These are phyloP conservation scores for Coleophora flavipennella DNA, from an alignment of 2,888 invertebrate genomes.

Conservation along the genomic window DNA sequence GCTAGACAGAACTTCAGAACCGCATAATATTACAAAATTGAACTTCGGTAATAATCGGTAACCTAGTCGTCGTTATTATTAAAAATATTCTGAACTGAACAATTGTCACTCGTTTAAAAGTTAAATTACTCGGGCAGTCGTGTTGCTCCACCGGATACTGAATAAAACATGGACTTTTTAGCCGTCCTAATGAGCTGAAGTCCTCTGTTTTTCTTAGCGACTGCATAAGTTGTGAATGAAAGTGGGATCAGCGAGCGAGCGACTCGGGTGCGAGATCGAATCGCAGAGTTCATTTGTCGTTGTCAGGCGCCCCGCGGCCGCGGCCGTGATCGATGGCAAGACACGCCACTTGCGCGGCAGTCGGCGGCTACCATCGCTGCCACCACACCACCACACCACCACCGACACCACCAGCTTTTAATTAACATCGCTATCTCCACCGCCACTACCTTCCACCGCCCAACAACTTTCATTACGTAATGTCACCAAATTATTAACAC, in stretches of 20 bases:
- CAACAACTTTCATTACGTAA: conserved; percentile 33
- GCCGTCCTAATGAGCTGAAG: conserved; percentile 54
- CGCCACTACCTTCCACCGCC: conserved; percentile 14
- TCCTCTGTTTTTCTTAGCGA: conserved; percentile 54
- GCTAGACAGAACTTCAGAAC: too few relatives aligned
- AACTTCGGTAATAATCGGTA: too few relatives aligned
- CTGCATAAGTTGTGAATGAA: conserved; percentile 37
- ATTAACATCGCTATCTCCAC: conserved; percentile 30
- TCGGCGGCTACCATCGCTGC: conserved; percentile 16
- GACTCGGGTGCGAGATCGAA: conserved; percentile 50
- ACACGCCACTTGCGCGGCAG: conserved; percentile 15
- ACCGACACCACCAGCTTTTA: conserved; percentile 43
- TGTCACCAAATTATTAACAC: conserved; percentile 25
- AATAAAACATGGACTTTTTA: conserved; percentile 67
- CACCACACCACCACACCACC: not conserved
- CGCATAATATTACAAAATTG: too few relatives aligned
- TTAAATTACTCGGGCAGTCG: conserved; percentile 60
- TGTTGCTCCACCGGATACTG: conserved; percentile 42
- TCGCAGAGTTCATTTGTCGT: conserved; percentile 70
- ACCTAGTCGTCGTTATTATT: conserved; percentile 30
- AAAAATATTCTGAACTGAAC: conserved; percentile 42
- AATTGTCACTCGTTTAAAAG: conserved; percentile 63
- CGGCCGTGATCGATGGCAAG: conserved; percentile 53
- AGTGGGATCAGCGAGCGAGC: conserved; percentile 23
- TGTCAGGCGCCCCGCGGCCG: conserved; percentile 44